Base-by-base conservation (phyloP, 2,113 vertebrate genomes). In the Lophochroa leadbeateri region DNA sequence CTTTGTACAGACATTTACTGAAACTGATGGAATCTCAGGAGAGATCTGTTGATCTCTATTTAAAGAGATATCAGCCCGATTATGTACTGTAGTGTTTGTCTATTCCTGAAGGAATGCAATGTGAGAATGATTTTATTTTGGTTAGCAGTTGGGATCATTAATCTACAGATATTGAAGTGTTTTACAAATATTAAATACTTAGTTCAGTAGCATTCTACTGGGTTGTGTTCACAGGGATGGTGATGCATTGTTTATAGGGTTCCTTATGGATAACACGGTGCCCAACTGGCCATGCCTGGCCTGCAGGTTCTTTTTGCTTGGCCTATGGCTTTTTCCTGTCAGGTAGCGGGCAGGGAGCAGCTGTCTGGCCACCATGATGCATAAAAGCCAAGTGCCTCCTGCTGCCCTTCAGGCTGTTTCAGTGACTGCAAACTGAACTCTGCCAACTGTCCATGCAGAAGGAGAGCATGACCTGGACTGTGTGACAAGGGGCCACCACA, bases 1-100 rank as follows among this genome's bases (percentile, higher is more conserved):
- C 82, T 96, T 96, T 95, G 64, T 90, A 90, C 55, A 41, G 60
- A 46, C 63, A 15, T 68, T 89, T 83, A 60, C 77, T 92, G 93
- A 89, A 72, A 79, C 57, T 88, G 88, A 89, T 79, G 80, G 41
- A 77, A 65, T 91, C 77, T 92, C 46, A 0, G 23, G 71, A 88
- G 80, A 92, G 41, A 46, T 50, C 57, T 85, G 86, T 87, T 88
- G 72, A 89, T 94, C 19, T 63, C 17, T 77, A 58, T 96, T 94
- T 94, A 89, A 89, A 94, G 74, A 72, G 49, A 65, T 72, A 85
- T 13, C 74, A 91, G 41, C 68, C 80, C 49, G 65, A 4, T 76
- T 93, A 77, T 2, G 2, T 64, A 33, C 47, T 60, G 12, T 33
- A 80, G 27, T 57, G 25, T 88, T 75, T 63, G 19, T 61, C 58